Conservation (phyloP, 1,140 invertebrate genomes). For the Leptonema lineaticorne region DNA sequence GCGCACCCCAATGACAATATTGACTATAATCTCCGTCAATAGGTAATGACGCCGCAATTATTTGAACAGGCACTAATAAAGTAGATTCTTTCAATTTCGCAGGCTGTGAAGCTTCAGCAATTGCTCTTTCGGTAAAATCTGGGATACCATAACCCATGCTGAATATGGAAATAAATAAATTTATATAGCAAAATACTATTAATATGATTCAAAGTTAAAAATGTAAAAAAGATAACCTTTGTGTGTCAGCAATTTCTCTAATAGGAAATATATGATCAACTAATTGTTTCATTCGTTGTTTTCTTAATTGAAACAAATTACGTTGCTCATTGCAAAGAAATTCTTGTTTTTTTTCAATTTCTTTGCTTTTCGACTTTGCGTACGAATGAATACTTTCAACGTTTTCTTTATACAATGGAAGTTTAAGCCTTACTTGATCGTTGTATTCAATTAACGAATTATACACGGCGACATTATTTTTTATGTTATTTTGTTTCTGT, state of each 20-base stretch:
- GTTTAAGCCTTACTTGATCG: conserved; percentile 56
- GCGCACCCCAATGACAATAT: conserved; percentile 39
- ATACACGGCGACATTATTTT: conserved; percentile 57
- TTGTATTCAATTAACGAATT: conserved; percentile 60
- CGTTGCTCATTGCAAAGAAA: conserved; percentile 55
- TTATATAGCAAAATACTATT: background rate
- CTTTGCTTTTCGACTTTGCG: conserved; percentile 57
- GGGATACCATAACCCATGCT: conserved; percentile 7
- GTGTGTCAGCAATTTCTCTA: conserved; percentile 27
- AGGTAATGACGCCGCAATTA: conserved; percentile 31
- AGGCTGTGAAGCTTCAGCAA: conserved; percentile 36
- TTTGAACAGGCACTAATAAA: conserved; percentile 30
- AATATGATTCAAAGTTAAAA: background rate
- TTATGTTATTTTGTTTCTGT: conserved; percentile 63
- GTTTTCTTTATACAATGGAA: conserved; percentile 65
- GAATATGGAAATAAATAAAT: background rate
- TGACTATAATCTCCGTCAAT: conserved; percentile 36
- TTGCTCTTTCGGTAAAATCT: conserved; percentile 31
- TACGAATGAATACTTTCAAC: conserved; percentile 63
- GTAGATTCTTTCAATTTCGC: background rate
- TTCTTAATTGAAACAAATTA: conserved; percentile 62
- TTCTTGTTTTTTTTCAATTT: conserved; percentile 41
- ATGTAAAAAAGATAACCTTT: conserved; percentile 9
- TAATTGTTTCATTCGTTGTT: conserved; percentile 66
- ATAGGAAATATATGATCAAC: conserved; percentile 78